phyloP scores from a whole-genome alignment of 2,113 vertebrate species.

The Nerophis ophidion region DNA sequence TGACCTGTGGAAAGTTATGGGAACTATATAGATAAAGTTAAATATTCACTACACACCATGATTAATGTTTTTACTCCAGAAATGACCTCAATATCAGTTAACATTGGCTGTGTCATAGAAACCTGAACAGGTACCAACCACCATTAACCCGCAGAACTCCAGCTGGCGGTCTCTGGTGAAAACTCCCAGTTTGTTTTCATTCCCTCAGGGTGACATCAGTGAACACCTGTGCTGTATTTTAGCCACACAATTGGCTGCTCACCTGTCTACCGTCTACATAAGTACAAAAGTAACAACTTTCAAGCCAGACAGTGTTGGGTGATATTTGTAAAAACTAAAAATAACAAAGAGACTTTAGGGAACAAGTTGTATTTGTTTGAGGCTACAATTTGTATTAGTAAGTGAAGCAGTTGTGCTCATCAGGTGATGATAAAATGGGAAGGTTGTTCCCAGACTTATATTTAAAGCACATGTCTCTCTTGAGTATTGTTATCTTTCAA shows the following conservation, averaged over 20 bases:
- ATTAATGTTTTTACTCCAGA: conserved; percentile 38
- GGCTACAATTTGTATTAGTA: conserved; percentile 13
- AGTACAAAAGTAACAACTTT: conserved; percentile 44
- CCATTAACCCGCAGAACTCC: conserved; percentile 35
- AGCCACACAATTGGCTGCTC: conserved; percentile 33
- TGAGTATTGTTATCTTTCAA: not conserved
- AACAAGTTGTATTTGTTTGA: conserved; percentile 12
- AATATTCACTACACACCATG: conserved; percentile 21
- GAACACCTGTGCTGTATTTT: conserved; percentile 56
- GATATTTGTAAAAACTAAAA: conserved; percentile 35
- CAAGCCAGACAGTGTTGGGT: conserved; percentile 6
- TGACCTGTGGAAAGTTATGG: conserved; percentile 21
- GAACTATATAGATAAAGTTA: conserved; percentile 13
- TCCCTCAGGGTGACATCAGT: conserved; percentile 47
- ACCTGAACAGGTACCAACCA: conserved; percentile 38
- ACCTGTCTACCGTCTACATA: conserved; percentile 49
- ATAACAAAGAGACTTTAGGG: conserved; percentile 15
- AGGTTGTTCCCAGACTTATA: conserved; percentile 7
- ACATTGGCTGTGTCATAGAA: conserved; percentile 31
- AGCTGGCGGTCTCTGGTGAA: conserved; percentile 47
- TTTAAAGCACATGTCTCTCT: not conserved
- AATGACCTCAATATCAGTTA: conserved; percentile 41
- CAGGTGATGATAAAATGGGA: not conserved
- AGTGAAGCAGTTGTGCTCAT: conserved; percentile 10
- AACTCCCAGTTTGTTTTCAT: conserved; percentile 56